These are phyloP conservation scores for Nestor notabilis DNA, from an alignment of 2,113 vertebrate genomes.

Conservation along the genomic window DNA sequence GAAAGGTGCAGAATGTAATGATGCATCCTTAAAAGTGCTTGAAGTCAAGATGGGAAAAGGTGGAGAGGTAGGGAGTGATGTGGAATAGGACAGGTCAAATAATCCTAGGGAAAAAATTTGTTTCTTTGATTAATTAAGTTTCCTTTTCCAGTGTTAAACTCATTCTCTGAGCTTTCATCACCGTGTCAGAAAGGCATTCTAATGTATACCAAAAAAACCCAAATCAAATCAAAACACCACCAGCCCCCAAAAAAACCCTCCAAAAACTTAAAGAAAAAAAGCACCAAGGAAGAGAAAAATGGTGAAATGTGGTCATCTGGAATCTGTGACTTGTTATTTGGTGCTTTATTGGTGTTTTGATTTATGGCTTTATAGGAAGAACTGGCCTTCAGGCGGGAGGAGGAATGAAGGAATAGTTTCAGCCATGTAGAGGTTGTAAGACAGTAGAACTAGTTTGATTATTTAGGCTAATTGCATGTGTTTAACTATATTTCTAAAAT, in stretches of 20 bases:
- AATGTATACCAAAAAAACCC: not conserved
- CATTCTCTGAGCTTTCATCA: not conserved
- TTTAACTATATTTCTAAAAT: slow-evolving; percentile 64
- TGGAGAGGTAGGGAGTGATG: not conserved
- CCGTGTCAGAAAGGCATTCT: not conserved
- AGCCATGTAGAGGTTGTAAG: not conserved
- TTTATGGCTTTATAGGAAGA: not conserved
- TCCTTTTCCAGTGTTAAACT: not conserved
- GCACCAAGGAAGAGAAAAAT: not conserved
- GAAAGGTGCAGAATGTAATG: not conserved
- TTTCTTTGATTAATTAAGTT: not conserved
- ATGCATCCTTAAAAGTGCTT: not conserved
- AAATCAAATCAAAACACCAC: not conserved
- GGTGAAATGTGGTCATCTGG: not conserved
- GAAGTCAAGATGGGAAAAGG: not conserved
- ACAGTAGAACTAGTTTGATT: not conserved
- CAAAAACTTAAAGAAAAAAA: not conserved
- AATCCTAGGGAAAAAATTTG: not conserved
- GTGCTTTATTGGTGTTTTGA: not conserved
- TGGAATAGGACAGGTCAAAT: not conserved
- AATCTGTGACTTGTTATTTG: not conserved
- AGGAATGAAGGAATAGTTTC: not conserved
- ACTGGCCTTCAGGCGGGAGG: not conserved
- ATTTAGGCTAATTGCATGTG: not conserved
- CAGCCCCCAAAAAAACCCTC: accelerated